Evolutionary conservation across 2,888 invertebrate genomes (phyloP), one percentile per base, ranked within the genome.

Genomic region (Coelopa pilipes): DNA sequence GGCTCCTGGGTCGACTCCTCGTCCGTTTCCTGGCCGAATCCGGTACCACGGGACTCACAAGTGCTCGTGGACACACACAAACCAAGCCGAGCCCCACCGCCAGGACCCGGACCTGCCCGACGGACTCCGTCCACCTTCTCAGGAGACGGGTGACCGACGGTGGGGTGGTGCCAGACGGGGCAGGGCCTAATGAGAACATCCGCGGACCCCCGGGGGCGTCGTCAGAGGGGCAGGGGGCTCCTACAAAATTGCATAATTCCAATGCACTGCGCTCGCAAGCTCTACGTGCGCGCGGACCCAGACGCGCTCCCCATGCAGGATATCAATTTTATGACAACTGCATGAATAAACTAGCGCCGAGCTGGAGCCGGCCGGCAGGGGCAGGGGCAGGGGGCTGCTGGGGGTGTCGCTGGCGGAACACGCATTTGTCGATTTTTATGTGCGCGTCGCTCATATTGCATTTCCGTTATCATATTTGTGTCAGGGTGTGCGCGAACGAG

Each of bases 311-410:
- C 50, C 21, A 49, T 66, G 50, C 66, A 66, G 66, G 66, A 66
- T 66, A 66, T 66, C 66, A 66, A 66, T 50, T 66, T 66, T 66
- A 66, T 49, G 66, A 66, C 66, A 66, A 66, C 66, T 66, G 66
- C 66, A 66, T 66, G 66, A 66, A 66, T 66, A 66, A 66, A 66
- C 21, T 24, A 66, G 46, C 49, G 46, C 46, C 12, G 50, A 21
- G 66, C 13, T 49, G 66, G 19, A 21, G 13, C 49, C 21, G 34
- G 1, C 15, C 60, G 24, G 24, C 15, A 12, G 13, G 21, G 15
- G 24, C 34, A 34, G 34, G 19, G n/a, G 11, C 45, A 10, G 65
- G 46, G 4, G 57, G 21, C 19, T 17, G 12, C 49, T 49, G 66
- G 21, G 24, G 19, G 21, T 60, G 34, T 15, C 34, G 21, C 34